phyloP scores from a whole-genome alignment of 2,113 vertebrate species.

The Pachycephala philippinensis region DNA sequence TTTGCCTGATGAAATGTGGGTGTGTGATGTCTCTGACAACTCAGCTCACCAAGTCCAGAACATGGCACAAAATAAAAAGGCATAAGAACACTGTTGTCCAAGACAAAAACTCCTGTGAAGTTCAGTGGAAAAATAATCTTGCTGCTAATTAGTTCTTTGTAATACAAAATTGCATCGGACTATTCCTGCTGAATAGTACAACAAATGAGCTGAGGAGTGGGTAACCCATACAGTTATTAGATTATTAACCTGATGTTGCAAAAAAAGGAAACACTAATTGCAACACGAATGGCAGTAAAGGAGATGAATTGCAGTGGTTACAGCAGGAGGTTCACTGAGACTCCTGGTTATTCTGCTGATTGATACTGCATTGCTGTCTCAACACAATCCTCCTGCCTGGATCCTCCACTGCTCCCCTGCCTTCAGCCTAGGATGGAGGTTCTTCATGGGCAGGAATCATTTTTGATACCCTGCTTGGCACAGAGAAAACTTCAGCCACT shows the following conservation, averaged over 20 bases:
- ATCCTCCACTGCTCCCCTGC: background rate
- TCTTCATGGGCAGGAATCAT: background rate
- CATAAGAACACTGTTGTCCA: background rate
- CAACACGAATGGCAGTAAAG: background rate
- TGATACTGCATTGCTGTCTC: background rate
- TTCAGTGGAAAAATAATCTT: background rate
- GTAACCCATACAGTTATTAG: background rate
- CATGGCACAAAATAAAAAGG: rapidly evolving
- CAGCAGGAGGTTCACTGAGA: background rate
- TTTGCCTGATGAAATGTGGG: background rate
- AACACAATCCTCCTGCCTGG: background rate
- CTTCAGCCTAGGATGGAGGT: background rate
- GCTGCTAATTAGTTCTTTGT: background rate
- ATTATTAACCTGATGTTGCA: background rate
- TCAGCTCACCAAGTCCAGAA: background rate
- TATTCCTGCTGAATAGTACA: background rate
- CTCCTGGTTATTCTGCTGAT: background rate
- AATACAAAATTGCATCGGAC: background rate
- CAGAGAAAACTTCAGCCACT: background rate
- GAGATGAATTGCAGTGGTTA: background rate
- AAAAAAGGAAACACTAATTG: background rate
- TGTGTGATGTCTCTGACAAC: background rate
- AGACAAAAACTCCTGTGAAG: background rate
- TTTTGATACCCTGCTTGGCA: background rate
- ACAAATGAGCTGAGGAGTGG: background rate